Conservation (phyloP, 2,888 invertebrate species). For the Lacanobia wlatinum region DNA sequence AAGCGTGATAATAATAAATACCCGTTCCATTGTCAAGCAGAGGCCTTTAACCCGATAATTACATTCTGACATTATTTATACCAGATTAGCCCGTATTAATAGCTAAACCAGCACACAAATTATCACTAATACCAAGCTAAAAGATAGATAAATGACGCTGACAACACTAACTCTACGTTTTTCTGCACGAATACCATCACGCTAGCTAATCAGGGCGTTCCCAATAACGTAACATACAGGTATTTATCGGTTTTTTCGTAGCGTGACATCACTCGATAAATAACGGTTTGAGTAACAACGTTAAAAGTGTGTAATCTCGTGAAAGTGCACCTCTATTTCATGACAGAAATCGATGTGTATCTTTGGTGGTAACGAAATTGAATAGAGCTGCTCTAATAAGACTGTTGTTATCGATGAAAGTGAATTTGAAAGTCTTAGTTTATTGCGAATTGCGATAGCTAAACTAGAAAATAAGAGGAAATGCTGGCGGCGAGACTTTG, state of each 20-base stretch:
- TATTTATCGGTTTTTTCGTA: slow-evolving; percentile 44
- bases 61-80: neutral
- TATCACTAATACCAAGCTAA: slow-evolving; percentile 27
- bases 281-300: slow-evolving; percentile 40
- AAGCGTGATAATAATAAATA: neutral
- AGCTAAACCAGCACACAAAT: neutral
- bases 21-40: neutral
- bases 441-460: neutral
- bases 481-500: no score
- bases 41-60: neutral
- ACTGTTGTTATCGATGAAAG: slow-evolving; percentile 20
- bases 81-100: neutral
- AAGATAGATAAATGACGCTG: slow-evolving; percentile 23
- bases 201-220: slow-evolving; percentile 53
- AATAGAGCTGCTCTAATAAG: slow-evolving; percentile 38
- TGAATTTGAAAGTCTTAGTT: neutral
- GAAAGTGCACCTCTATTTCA: slow-evolving; percentile 57
- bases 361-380: slow-evolving; percentile 44
- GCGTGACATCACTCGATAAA: slow-evolving; percentile 58
- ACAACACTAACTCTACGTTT: slow-evolving; percentile 10
- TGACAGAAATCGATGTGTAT: slow-evolving; percentile 36
- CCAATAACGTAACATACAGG: slow-evolving; percentile 46
- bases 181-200: slow-evolving; percentile 53
- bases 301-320: slow-evolving; percentile 45
- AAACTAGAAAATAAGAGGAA: no score